Base-by-base conservation (phyloP, 2,797 vertebrate genomes). In the Acanthis flammea region DNA sequence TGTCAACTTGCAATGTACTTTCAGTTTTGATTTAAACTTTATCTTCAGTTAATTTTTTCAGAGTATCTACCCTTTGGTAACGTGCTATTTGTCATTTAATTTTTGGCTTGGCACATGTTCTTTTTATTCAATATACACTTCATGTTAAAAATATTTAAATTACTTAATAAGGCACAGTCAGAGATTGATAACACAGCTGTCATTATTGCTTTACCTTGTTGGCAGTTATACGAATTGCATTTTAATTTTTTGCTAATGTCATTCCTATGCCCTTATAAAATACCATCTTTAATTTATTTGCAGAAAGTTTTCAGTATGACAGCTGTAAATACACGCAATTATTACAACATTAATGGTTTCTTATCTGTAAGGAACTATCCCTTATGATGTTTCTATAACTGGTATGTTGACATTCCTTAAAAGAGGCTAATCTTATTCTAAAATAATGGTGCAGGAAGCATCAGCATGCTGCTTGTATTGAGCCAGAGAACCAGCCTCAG, bases 1-100 rank as follows among this genome's bases (percentile, higher is more conserved):
- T 91, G 30, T 92, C 90, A 91, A 44, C 50, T 77, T 87, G 35
- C 41, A 67, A 47, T 45, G 30, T 55, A 70, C 13, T 86, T 89
- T 61, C 45, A 77, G 30, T 86, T 92, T 83, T 88, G 53, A 92
- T 88, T 85, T 87, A 85, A 84, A 91, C 31, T 73, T 67, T 51
- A 85, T 82, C 45, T 70, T 76, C 33, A n/a, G 53, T 63, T 87
- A 90, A 37, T 92, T 90, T 95, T 92, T 91, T 33, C 39, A 62
- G 50, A 87, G 50, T 86, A 61, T 37, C 19, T 82, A 30, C 9
- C 23, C 23, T 80, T 87, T 85, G 33, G 17, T 89, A 85, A 19
- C 3, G 3, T 7, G 6, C 10, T 70, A 35, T 84, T 94, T 88
- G 37, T 80, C 0, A 55, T 76, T 72, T 66, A 61, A 19, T 48